Evolutionary conservation across 2,113 vertebrate genomes (phyloP).

Genomic region (Sphyrna mokarran): DNA sequence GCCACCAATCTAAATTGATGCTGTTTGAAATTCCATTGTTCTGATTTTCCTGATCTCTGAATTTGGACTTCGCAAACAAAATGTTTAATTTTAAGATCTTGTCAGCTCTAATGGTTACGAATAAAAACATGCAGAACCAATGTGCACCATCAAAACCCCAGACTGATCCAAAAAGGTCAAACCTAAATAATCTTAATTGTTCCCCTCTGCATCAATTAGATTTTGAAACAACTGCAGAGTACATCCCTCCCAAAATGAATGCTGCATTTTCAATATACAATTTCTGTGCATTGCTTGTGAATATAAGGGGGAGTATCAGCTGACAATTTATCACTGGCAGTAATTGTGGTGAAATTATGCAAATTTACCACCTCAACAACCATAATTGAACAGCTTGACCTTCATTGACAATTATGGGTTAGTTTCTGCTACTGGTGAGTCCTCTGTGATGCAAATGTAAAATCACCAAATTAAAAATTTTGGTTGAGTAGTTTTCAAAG

Average conservation of each 20-base stretch:
- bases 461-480: not conserved
- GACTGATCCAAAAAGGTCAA: not conserved
- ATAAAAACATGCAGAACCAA: not conserved
- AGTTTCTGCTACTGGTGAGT: not conserved
- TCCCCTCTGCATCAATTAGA: not conserved
- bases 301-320: not conserved
- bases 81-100: not conserved
- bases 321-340: conserved; percentile 10
- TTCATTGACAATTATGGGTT: conserved; percentile 8
- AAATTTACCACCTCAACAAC: conserved; percentile 24
- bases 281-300: conserved; percentile 1
- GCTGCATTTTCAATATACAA: not conserved
- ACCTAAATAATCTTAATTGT: not conserved
- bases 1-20: not conserved
- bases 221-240: conserved; percentile 7
- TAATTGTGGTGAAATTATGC: conserved; percentile 28
- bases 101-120: not conserved
- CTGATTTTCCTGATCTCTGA: not conserved
- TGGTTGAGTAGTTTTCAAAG: conserved; percentile 15
- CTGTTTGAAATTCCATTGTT: not conserved
- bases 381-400: not conserved
- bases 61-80: not conserved
- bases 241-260: not conserved
- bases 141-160: not conserved
- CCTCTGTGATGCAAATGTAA: conserved; percentile 13